Evolutionary conservation across 1,140 invertebrate species (phyloP), one percentile per base, ranked within the genome.

Genomic region (Panagrolaimus sp.): DNA sequence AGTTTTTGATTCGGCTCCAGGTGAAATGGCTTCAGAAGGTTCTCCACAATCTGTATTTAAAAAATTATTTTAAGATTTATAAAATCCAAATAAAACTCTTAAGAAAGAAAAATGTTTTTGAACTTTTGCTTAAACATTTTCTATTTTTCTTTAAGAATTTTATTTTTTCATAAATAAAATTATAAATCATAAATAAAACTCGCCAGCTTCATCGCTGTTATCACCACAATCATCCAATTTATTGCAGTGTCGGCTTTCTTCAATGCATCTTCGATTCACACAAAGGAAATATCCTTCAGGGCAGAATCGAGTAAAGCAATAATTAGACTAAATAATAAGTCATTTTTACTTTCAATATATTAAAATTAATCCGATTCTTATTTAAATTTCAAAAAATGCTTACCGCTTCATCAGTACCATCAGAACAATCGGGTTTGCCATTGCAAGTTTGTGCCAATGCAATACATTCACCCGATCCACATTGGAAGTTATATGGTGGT

Each of bases 321-420:
- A 96, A 78, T 90, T 91, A 21, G 87, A 86, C n/a, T n/a, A n/a
- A n/a, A n/a, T n/a, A n/a, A n/a, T n/a, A n/a, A n/a, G n/a, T n/a
- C n/a, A n/a, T n/a, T n/a, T n/a, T n/a, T n/a, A n/a, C n/a, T n/a
- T n/a, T n/a, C n/a, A n/a, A n/a, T n/a, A n/a, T n/a, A n/a, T n/a
- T n/a, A n/a, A n/a, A n/a, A n/a, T n/a, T n/a, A n/a, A n/a, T n/a
- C n/a, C n/a, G n/a, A n/a, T n/a, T n/a, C n/a, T n/a, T n/a, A n/a
- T n/a, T n/a, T n/a, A n/a, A n/a, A n/a, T n/a, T n/a, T n/a, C n/a
- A n/a, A n/a, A n/a, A n/a, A n/a, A n/a, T n/a, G n/a, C n/a, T n/a
- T n/a, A n/a, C n/a, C 79, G 94, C 90, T 86, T 98, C 96, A 83
- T 99, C 95, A 3, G 90, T 91, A 28, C 89, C 90, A 83, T 98